Evolutionary conservation across 1,140 invertebrate species (phyloP).

Genomic region (Drosophila carrolli): DNA sequence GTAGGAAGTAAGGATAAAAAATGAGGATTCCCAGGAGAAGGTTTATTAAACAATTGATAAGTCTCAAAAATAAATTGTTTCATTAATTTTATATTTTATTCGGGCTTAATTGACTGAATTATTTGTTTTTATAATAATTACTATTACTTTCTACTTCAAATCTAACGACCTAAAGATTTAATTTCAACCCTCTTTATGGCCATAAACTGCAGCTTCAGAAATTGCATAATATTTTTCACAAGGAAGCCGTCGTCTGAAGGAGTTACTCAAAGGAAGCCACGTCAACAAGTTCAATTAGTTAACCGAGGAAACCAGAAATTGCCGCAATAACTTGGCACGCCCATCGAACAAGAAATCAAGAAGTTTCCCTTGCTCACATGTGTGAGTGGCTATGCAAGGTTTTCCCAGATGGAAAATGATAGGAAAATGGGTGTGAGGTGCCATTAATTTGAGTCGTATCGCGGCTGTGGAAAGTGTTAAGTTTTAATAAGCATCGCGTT

Average conservation of each 20-base stretch:
- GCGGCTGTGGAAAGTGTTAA: slow-evolving; percentile 54
- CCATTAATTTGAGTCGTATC: slow-evolving; percentile 17
- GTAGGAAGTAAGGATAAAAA: too few relatives aligned
- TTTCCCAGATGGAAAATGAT: background rate
- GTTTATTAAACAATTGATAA: too few relatives aligned
- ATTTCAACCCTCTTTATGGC: background rate
- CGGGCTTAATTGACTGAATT: too few relatives aligned
- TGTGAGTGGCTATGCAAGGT: background rate
- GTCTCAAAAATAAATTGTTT: too few relatives aligned
- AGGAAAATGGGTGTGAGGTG: slow-evolving; percentile 5
- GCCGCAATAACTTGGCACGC: slow-evolving; percentile 42
- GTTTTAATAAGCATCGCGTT: slow-evolving; percentile 75
- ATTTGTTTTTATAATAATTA: too few relatives aligned
- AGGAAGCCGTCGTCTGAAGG: slow-evolving; percentile 5
- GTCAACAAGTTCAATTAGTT: slow-evolving; percentile 69
- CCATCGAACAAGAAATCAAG: slow-evolving; percentile 68
- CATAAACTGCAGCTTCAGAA: slow-evolving; percentile 37
- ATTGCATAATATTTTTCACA: slow-evolving; percentile 36
- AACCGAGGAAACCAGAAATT: slow-evolving; percentile 43
- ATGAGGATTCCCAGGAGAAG: too few relatives aligned
- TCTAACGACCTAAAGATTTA: background rate
- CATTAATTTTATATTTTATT: too few relatives aligned
- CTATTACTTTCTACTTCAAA: background rate
- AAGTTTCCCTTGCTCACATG: slow-evolving; percentile 44
- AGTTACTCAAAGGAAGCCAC: slow-evolving; percentile 20